Conservation (phyloP, 2,113 vertebrate genomes). For the Fregetta grallaria region DNA sequence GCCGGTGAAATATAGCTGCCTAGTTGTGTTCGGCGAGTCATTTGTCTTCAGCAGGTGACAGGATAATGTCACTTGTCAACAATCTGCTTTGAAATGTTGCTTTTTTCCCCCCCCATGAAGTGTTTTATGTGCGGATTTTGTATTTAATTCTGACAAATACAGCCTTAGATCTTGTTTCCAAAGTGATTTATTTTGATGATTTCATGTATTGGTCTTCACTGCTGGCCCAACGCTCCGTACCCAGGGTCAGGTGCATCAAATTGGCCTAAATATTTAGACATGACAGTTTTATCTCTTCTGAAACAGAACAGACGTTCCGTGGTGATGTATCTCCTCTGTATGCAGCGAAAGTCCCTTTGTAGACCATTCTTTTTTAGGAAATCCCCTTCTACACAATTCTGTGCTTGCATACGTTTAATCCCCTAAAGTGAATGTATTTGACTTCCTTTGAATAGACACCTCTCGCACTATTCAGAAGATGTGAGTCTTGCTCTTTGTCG, state of each 20-base stretch:
- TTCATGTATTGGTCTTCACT: background rate
- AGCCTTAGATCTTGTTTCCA: background rate
- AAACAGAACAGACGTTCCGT: background rate
- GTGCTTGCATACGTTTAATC: background rate
- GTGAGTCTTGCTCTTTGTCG: background rate
- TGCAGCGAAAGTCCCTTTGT: background rate
- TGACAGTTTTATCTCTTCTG: background rate
- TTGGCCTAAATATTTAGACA: background rate
- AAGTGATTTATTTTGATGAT: background rate
- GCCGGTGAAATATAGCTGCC: background rate
- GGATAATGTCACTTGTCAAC: background rate
- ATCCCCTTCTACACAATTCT: rapidly evolving
- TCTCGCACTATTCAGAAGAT: background rate
- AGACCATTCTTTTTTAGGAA: background rate
- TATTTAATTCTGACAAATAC: background rate
- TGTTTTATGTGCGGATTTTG: background rate
- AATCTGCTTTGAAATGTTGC: background rate
- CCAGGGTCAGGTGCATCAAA: background rate
- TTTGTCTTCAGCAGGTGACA: background rate
- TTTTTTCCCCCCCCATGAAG: background rate
- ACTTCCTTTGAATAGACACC: background rate
- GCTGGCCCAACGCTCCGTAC: rapidly evolving
- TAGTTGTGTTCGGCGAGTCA: rapidly evolving
- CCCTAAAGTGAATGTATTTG: too few relatives aligned
- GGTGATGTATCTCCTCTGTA: background rate